Evolutionary conservation across 2,113 vertebrate genomes (phyloP).

Genomic region (Vidua macroura): DNA sequence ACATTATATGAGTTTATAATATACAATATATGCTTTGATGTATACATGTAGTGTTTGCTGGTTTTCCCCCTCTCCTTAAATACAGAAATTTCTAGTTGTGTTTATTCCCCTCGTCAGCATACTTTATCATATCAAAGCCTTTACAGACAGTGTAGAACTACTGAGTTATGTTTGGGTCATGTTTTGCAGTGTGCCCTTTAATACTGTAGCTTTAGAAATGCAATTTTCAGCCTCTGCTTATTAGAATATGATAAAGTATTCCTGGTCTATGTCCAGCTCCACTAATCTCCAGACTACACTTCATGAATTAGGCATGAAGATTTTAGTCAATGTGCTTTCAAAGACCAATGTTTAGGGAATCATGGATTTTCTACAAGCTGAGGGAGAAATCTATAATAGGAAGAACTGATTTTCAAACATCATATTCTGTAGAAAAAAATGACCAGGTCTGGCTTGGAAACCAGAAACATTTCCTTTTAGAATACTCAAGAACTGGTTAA

Average conservation of each 20-base stretch:
- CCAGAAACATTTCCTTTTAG: slow-evolving; percentile 71
- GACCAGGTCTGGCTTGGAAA: slow-evolving; percentile 74
- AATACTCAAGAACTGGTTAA: slow-evolving; percentile 68
- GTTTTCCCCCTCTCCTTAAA: slow-evolving; percentile 53
- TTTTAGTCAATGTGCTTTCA: slow-evolving; percentile 88
- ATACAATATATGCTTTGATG: slow-evolving; percentile 68
- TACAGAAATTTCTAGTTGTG: slow-evolving; percentile 79
- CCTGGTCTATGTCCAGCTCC: slow-evolving; percentile 82
- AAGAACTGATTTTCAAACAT: slow-evolving; percentile 85
- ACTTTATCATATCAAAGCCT: slow-evolving; percentile 97
- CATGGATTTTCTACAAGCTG: slow-evolving; percentile 85
- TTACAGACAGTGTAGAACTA: slow-evolving; percentile 85
- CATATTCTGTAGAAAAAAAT: slow-evolving; percentile 78
- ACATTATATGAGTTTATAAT: slow-evolving; percentile 71
- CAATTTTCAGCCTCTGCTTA: slow-evolving; percentile 96
- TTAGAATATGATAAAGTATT: slow-evolving; percentile 99
- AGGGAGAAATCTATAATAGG: slow-evolving; percentile 86
- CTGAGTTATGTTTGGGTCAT: slow-evolving; percentile 89
- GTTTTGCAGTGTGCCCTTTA: slow-evolving; percentile 93
- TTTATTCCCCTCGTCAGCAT: slow-evolving; percentile 97
- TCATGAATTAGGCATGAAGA: slow-evolving; percentile 94
- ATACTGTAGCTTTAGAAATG: slow-evolving; percentile 98
- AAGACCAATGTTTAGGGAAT: slow-evolving; percentile 87
- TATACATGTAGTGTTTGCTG: slow-evolving; percentile 67
- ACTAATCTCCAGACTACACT: slow-evolving; percentile 84